Evolutionary conservation across 2,888 invertebrate species (phyloP).

Genomic region (Microplitis manilae): DNA sequence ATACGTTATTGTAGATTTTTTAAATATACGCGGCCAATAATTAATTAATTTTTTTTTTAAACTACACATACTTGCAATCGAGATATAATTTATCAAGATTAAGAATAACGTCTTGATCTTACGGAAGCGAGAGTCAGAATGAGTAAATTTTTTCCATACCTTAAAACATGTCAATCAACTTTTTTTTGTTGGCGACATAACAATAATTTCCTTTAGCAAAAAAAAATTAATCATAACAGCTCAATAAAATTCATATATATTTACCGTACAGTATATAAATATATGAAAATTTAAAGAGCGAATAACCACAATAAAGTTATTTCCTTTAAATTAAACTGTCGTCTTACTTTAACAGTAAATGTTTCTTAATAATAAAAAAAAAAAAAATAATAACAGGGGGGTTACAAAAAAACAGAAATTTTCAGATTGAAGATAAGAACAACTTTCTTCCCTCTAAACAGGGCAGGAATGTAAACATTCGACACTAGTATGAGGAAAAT

Average conservation of each 20-base stretch:
- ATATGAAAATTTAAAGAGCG: not conserved
- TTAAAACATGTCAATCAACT: not conserved
- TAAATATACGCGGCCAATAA: too few relatives aligned
- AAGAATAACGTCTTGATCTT: not conserved
- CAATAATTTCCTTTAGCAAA: conserved; percentile 2
- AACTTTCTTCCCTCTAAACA: too few relatives aligned
- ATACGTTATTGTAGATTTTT: too few relatives aligned
- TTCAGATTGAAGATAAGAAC: too few relatives aligned
- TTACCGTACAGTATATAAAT: not conserved
- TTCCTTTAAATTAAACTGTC: not conserved
- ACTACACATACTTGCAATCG: not conserved
- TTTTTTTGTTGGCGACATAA: not conserved
- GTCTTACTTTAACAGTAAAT: not conserved
- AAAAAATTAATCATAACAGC: not conserved
- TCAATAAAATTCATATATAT: not conserved
- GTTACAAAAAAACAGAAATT: too few relatives aligned
- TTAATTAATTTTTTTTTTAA: too few relatives aligned
- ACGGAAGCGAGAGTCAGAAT: not conserved
- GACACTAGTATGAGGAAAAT: too few relatives aligned
- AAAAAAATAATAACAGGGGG: too few relatives aligned
- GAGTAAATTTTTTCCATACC: not conserved
- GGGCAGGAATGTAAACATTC: too few relatives aligned
- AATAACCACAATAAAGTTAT: not conserved
- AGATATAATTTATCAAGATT: not conserved
- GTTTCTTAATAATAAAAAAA: not conserved